A percentile compares a stretch with the other conserved stretches of the same genome.
Conservation (phyloP, 2,113 vertebrate genomes). For the Antennarius striatus region DNA sequence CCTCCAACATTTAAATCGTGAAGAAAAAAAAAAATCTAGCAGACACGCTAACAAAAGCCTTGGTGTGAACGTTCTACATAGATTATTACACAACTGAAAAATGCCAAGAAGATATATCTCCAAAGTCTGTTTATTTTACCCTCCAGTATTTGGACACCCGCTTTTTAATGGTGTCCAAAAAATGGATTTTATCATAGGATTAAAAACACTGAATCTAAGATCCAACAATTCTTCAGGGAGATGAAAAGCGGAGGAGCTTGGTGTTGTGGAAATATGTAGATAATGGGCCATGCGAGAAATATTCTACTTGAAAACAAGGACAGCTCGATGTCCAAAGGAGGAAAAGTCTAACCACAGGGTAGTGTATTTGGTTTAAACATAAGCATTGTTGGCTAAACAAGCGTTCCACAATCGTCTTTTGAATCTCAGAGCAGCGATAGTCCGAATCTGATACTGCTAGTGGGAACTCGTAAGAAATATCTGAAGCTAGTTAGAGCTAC, state of each 20-base stretch:
- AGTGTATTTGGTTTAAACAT: no score
- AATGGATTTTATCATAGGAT: constrained; percentile 13
- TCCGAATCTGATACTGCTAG: constrained; percentile 27
- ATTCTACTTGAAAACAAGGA: constrained; percentile 23
- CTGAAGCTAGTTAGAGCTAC: constrained; percentile 19
- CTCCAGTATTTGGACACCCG: constrained; percentile 35
- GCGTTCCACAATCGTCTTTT: constrained; percentile 24
- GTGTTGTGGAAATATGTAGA: constrained; percentile 31
- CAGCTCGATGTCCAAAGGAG: constrained; percentile 30
- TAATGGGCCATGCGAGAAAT: constrained; percentile 5
- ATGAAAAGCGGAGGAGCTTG: constrained; percentile 52
- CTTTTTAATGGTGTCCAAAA: no score
- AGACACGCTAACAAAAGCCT: neutral
- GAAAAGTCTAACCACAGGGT: neutral
- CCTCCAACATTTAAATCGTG: no score
- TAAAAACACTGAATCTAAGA: constrained; percentile 51
- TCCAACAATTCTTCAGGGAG: constrained; percentile 30
- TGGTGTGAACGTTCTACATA: constrained; percentile 37
- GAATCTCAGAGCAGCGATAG: constrained; percentile 30
- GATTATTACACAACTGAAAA: constrained; percentile 43
- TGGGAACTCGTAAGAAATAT: constrained; percentile 28
- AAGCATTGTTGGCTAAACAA: constrained; percentile 5
- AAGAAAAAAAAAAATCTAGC: no score
- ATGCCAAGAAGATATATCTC: constrained; percentile 37
- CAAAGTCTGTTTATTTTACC: constrained; percentile 55